Conservation (phyloP, 1,140 invertebrate genomes). For the Pollicipes pollicipes region DNA sequence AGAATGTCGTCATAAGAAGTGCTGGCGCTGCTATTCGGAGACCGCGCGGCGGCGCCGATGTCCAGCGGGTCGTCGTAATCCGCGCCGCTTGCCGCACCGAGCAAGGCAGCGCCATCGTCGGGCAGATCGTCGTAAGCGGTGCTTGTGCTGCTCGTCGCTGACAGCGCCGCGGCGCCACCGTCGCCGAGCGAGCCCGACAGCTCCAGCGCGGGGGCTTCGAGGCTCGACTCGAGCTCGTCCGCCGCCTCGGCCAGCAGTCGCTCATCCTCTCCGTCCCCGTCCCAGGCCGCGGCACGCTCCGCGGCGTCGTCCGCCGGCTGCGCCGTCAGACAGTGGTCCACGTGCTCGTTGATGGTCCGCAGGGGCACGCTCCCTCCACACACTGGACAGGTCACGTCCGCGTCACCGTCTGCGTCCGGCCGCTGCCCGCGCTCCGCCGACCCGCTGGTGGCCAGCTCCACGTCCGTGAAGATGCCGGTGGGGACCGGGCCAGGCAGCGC, state of each 20-base stretch:
- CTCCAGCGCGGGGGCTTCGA: not conserved
- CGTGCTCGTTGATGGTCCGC: not conserved
- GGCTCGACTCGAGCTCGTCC: not conserved
- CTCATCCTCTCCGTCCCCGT: not conserved
- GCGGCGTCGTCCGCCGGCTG: too few relatives aligned
- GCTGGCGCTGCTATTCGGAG: not conserved
- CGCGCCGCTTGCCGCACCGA: too few relatives aligned
- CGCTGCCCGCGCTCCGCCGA: not conserved
- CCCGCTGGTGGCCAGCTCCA: not conserved
- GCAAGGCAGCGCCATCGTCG: too few relatives aligned
- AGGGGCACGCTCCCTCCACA: not conserved
- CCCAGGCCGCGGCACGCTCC: not conserved
- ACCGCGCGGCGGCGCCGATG: too few relatives aligned
- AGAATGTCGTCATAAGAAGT: not conserved
- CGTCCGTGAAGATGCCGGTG: not conserved
- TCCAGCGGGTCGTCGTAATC: too few relatives aligned
- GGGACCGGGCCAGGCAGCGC: too few relatives aligned
- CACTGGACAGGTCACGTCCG: not conserved
- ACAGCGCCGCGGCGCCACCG: too few relatives aligned
- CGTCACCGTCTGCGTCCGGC: not conserved
- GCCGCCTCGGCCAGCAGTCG: not conserved
- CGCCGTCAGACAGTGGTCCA: not conserved
- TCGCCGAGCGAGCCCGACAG: not conserved
- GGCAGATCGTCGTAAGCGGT: too few relatives aligned
- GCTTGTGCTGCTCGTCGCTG: too few relatives aligned